Evolutionary conservation across 2,888 invertebrate genomes (phyloP), one percentile per base, ranked within the genome.

Genomic region (Emmelina monodactyla): DNA sequence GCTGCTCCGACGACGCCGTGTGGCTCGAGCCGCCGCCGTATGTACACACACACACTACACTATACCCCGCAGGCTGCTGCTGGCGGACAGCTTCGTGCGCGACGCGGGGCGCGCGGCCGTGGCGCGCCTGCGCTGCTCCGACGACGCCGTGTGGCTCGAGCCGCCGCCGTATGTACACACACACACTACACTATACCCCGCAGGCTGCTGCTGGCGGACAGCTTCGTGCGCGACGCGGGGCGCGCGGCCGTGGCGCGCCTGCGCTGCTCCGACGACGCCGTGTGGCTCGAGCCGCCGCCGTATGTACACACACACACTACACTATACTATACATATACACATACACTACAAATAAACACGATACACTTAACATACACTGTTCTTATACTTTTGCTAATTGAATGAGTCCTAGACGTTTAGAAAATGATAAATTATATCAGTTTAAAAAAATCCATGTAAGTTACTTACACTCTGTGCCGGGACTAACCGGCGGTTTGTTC

Each of bases 11-110:
- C 49, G 72, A 71, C 58, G 38, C 50, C 33, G 73, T 73, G 55
- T 31, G 46, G 41, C 69, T 70, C 72, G 59, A 62, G 43, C 53
- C 59, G 50, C 63, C 59, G 25, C 51, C 44, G 37, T 61, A 51
- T 47, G 29, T 29, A 29, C n/a, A n/a, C n/a, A n/a, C n/a, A n/a
- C n/a, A n/a, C n/a, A n/a, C n/a, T n/a, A n/a, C n/a, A n/a, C n/a
- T n/a, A n/a, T n/a, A n/a, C n/a, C n/a, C n/a, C 85, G 97, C 38
- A 91, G 93, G 66, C 88, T 88, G 55, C 80, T 94, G 32, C 87
- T 94, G 37, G 90, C 94, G 44, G 93, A 94, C 55, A 92, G 92
- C 65, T 94, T 94, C 66, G 89, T 94, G 50, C 92, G 93, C 2
- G 83, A 48, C 48, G 72, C 46, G 50, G 73, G 48, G 37, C 51